Conservation (phyloP, 2,113 vertebrate genomes). For the Pelmatolapia mariae region DNA sequence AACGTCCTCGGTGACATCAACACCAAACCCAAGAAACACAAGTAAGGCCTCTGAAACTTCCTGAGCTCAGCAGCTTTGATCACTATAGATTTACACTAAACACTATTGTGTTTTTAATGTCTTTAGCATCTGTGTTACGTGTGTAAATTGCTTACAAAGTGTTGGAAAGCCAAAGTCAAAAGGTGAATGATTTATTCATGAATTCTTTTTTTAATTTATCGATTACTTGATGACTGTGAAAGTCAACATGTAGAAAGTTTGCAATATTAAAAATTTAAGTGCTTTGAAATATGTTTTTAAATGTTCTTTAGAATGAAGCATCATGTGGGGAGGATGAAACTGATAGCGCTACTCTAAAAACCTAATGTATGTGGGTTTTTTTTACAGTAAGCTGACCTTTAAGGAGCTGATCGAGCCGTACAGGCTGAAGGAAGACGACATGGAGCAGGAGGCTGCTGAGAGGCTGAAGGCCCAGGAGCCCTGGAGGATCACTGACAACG, state of each 20-base stretch:
- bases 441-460: constrained; percentile 92
- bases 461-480: constrained; percentile 92
- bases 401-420: constrained; percentile 94
- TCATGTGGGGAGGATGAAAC: neutral
- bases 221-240: neutral
- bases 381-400: constrained; percentile 82
- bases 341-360: neutral
- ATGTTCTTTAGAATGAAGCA: neutral
- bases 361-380: neutral
- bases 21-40: constrained; percentile 95
- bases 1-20: constrained; percentile 97
- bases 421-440: constrained; percentile 93
- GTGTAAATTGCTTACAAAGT: fast-evolving
- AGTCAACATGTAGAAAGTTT: neutral
- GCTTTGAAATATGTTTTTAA: neutral
- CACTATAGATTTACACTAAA: neutral
- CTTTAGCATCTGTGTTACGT: neutral
- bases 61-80: neutral
- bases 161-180: neutral
- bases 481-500: constrained; percentile 97
- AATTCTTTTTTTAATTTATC: neutral
- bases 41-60: constrained; percentile 64
- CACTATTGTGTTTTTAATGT: fast-evolving
- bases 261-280: neutral
- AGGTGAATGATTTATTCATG: neutral